phyloP scores from a whole-genome alignment of 2,888 invertebrate species.

The Rhogogaster chlorosoma region DNA sequence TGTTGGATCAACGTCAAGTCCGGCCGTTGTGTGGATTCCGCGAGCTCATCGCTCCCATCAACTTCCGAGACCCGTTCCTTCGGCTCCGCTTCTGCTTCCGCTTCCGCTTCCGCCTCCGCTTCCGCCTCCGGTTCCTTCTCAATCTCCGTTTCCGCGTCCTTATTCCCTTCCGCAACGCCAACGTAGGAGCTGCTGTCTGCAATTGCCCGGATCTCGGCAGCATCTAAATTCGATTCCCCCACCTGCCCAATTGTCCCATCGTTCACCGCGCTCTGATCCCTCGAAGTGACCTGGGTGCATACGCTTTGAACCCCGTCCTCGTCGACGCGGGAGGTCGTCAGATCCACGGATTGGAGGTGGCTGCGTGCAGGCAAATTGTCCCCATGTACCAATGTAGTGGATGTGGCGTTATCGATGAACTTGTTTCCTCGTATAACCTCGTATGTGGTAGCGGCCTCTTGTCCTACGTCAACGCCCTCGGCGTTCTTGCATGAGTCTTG shows the following conservation, averaged over 20 bases:
- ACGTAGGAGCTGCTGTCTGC: constrained; percentile 45
- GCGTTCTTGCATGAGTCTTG: constrained; percentile 70
- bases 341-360: constrained; percentile 78
- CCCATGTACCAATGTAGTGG: constrained; percentile 75
- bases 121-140: constrained; percentile 70
- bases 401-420: constrained; percentile 71
- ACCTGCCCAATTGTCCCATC: constrained; percentile 82
- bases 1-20: constrained; percentile 69
- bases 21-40: constrained; percentile 53
- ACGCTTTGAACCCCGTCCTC: constrained; percentile 79
- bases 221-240: constrained; percentile 82
- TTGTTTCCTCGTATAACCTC: constrained; percentile 55
- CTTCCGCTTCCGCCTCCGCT: too few species aligned
- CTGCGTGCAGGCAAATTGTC: constrained; percentile 64
- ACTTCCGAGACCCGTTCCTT: constrained; percentile 56
- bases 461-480: constrained; percentile 56
- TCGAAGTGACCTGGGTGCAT: constrained; percentile 80
- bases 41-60: not conserved
- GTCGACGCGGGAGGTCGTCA: constrained; percentile 78
- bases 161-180: constrained; percentile 71
- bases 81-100: not conserved
- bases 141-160: constrained; percentile 54
- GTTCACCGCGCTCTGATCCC: constrained; percentile 58
- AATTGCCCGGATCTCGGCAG: constrained; percentile 79
- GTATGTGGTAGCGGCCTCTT: constrained; percentile 20